Evolutionary conservation across 2,113 vertebrate genomes (phyloP), one percentile per base, ranked within the genome.

Genomic region (Pholis gunnellus): DNA sequence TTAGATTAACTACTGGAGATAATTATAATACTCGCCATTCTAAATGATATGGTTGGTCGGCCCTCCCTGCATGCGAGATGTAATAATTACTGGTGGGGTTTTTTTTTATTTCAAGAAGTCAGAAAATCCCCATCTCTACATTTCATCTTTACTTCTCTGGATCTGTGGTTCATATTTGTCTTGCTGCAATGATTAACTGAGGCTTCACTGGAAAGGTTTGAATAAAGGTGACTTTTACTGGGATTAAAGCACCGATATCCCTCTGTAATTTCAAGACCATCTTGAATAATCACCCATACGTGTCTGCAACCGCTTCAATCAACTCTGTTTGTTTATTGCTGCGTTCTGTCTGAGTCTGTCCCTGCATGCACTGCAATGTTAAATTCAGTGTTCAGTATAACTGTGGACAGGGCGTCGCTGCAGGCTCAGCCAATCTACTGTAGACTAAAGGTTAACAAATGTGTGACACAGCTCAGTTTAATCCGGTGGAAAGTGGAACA

Each of bases 31-130:
- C 59, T 83, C 59, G n/a, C 27, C 25, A 70, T 38, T 73, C 72
- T 31, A 88, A 88, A 89, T 88, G 22, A 81, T 66, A 89, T 11
- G 60, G 69, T 70, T 71, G 75, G 34, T 64, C 59, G n/a, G 25
- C 40, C 64, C 57, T 81, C 67, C 29, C 66, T 73, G 48, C 29
- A 82, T 18, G 59, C 10, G 2, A 54, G 25, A 56, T 78, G 65
- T 34, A 65, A 80, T 86, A 70, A 83, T 83, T 66, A 71, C 56
- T 64, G 46, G 14, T 6, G n/a, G n/a, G 29, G 29, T 76, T 75
- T 63, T 29, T 15, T 9, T 59, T 18, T 60, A 61, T 48, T 36
- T 31, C 57, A 40, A 15, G 29, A 76, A 25, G 14, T 84, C 68
- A 25, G 42, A 83, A 61, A 71, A 65, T 38, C 2, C 4, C 4